These are phyloP conservation scores for Aleiodes sp. DNA, from an alignment of 1,140 invertebrate genomes.

Conservation along the genomic window DNA sequence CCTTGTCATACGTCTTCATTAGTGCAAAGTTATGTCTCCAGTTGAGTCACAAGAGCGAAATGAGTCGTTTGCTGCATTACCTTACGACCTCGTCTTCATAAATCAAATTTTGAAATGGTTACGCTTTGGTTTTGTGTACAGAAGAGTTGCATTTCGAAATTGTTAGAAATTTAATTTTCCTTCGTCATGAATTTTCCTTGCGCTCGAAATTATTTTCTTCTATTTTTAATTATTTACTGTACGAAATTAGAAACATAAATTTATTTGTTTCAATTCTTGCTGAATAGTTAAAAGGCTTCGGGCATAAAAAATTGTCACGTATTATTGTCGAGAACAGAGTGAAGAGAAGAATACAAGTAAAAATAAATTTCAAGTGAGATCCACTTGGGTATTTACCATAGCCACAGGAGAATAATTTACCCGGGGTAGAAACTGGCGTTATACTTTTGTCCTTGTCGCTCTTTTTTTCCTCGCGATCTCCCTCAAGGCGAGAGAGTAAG, in stretches of 20 bases:
- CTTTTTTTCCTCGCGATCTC: conserved; percentile 1
- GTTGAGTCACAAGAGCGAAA: conserved; percentile 17
- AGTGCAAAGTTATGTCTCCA: conserved; percentile 47
- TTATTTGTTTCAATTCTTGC: no score
- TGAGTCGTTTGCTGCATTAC: conserved; percentile 32
- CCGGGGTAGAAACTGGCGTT: not conserved
- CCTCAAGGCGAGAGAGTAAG: conserved; percentile 6
- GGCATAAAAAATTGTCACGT: conserved; percentile 2
- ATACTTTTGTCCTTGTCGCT: not conserved
- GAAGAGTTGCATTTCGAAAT: no score
- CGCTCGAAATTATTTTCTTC: no score
- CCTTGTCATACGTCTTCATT: conserved; percentile 57
- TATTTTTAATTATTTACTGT: no score
- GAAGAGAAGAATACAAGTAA: not conserved
- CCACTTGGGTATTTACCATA: not conserved
- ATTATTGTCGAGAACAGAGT: not conserved
- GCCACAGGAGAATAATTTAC: conserved; percentile 30
- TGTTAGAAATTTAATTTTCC: no score
- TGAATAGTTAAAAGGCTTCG: not conserved
- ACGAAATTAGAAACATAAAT: no score
- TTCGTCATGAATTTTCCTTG: no score
- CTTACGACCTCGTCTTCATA: conserved; percentile 44
- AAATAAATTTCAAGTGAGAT: not conserved
- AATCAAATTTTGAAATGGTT: conserved; percentile 60
- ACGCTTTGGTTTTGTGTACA: conserved; percentile 4